Conservation (phyloP, 2,113 vertebrate species). For the Chrysochloris asiatica region DNA sequence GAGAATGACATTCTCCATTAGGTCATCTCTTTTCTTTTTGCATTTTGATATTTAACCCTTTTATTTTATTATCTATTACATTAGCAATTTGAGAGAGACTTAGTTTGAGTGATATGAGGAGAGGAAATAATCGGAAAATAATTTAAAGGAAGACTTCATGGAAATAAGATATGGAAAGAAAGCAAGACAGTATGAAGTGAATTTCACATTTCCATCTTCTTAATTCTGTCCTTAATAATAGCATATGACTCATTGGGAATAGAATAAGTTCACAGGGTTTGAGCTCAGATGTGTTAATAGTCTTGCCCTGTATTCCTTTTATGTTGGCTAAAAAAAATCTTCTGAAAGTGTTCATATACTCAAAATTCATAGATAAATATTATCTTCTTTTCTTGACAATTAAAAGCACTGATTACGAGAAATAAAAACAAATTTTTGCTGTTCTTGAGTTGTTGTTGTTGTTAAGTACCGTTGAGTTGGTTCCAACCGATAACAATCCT, state of each 20-base stretch:
- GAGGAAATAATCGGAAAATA: too few relatives aligned
- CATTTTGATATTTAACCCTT: conserved; percentile 27
- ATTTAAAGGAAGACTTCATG: not conserved
- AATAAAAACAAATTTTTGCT: not conserved
- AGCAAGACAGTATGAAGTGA: not conserved
- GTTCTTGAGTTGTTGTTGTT: too few relatives aligned
- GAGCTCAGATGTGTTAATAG: not conserved
- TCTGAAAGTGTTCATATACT: not conserved
- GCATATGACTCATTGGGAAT: not conserved
- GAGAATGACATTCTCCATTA: not conserved
- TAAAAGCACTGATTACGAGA: not conserved
- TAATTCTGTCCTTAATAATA: not conserved
- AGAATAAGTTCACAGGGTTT: not conserved
- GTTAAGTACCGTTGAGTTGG: too few relatives aligned
- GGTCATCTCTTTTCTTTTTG: not conserved
- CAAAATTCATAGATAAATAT: not conserved
- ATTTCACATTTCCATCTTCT: not conserved
- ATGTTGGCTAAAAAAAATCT: not conserved
- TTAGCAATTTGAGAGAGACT: not conserved
- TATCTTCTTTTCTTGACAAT: not conserved
- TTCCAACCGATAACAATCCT: too few relatives aligned
- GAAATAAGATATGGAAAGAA: not conserved
- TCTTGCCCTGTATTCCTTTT: not conserved
- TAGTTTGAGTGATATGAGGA: not conserved
- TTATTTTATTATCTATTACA: not conserved